Percentiles rank a stretch among this genome's conserved stretches.
phyloP scores from a whole-genome alignment of 2,797 vertebrate species.

The Gephyroberyx darwinii region DNA sequence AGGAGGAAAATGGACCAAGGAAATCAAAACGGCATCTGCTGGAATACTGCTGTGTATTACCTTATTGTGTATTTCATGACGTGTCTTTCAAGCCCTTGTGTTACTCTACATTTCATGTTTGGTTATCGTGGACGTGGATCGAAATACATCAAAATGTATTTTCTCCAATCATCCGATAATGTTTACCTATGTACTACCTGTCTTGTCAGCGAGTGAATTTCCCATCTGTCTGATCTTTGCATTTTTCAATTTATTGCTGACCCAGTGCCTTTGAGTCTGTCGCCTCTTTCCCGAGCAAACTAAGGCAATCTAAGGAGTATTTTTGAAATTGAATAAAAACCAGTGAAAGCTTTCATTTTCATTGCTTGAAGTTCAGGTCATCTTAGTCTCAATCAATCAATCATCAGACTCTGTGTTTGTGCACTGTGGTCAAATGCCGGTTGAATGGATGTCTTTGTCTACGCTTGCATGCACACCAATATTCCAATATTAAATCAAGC shows the following conservation, averaged over 20 bases:
- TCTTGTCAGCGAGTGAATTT: conserved; percentile 2
- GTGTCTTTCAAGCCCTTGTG: neutral
- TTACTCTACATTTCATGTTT: neutral
- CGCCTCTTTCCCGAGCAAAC: conserved; percentile 7
- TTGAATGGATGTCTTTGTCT: conserved; percentile 44
- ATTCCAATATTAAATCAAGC: neutral
- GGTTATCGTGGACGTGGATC: neutral
- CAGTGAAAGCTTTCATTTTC: conserved; percentile 43
- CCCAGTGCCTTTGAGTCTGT: neutral
- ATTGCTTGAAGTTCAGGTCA: conserved; percentile 63
- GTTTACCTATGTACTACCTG: neutral
- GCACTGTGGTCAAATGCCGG: conserved; percentile 33
- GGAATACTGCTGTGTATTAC: neutral
- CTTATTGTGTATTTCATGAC: neutral
- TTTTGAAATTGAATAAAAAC: conserved; percentile 38
- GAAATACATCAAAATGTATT: conserved; percentile 2
- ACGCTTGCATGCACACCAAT: conserved; percentile 49
- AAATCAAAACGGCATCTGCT: conserved; percentile 6
- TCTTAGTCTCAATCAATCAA: conserved; percentile 41
- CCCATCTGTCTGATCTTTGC: neutral
- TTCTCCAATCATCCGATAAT: neutral
- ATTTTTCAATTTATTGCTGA: conserved; percentile 10
- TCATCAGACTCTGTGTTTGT: conserved; percentile 42
- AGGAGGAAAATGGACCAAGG: neutral
- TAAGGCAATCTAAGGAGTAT: conserved; percentile 9